Evolutionary conservation across 2,888 invertebrate genomes (phyloP), one percentile per base, ranked within the genome.

Genomic region (Metopia argyrocephala): DNA sequence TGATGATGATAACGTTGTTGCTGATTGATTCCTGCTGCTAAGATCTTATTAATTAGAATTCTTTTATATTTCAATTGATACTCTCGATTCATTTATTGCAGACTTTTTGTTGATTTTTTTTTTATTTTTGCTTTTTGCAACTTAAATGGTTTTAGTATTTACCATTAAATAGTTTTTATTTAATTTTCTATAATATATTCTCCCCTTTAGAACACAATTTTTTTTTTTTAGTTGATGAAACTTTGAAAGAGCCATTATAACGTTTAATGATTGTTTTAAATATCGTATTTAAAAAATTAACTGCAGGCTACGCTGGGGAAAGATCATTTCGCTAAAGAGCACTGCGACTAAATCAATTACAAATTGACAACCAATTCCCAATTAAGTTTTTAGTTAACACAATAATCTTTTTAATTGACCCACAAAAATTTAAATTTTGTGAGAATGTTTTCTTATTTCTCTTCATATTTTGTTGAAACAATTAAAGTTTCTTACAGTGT

Each of bases 41-140:
- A 68, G 69, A 69, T 76, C 25, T 6, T 31, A 48, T 56, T 52
- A 79, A 74, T 75, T 75, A 61, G n/a, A 75, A 28, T 12, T 57
- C 18, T 38, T 50, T 68, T 68, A 18, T 18, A 54, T 23, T 54
- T 61, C 52, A 46, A n/a, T 64, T 27, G 28, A 28, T 20, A 18
- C 18, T 52, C 15, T 18, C 59, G 7, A n/a, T 48, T 52, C 31
- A 20, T 69, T 12, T n/a, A 21, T 27, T 46, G 25, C 15, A 5
- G 23, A 52, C 45, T 45, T 1, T 56, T 61, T 54, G 45, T 46
- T 54, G 23, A 21, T 45, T 12, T 28, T 0, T 20, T 45, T 27
- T 23, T 2, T 45, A 46, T 38, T 56, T 21, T 31, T 28, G 31
- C 20, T 45, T 54, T 61, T 15, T 38, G 12, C 15, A 15, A n/a